phyloP scores from a whole-genome alignment of 2,888 invertebrate species.

The Perdita meconis region DNA sequence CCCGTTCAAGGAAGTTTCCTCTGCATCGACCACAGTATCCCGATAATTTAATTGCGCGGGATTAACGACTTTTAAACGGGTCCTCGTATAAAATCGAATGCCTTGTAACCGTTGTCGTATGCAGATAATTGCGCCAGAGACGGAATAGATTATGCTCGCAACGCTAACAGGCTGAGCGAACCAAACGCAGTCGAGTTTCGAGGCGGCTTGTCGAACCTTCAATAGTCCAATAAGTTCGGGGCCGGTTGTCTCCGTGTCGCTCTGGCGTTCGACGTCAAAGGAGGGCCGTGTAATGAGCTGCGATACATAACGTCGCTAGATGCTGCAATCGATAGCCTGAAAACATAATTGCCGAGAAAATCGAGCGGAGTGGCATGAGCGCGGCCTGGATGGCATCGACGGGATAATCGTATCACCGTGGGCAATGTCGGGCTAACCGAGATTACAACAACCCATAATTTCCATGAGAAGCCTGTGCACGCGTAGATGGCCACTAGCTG shows the following conservation, averaged over 20 bases:
- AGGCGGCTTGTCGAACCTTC: conserved; percentile 12
- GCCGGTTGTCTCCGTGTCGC: neutral
- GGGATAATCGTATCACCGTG: conserved; percentile 59
- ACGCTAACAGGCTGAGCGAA: neutral
- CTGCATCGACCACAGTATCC: neutral
- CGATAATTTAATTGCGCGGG: conserved; percentile 28
- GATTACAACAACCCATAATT: conserved; percentile 63
- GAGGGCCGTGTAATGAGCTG: conserved; percentile 15
- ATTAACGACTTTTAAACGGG: conserved; percentile 20
- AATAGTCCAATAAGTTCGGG: conserved; percentile 5
- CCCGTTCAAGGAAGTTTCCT: neutral
- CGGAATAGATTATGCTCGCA: conserved; percentile 9
- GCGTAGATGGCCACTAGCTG: conserved; percentile 1
- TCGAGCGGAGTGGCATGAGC: conserved; percentile 23
- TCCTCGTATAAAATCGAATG: neutral
- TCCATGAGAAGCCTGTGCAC: conserved; percentile 18
- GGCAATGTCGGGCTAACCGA: conserved; percentile 51
- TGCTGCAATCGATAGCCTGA: conserved; percentile 30
- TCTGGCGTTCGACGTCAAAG: neutral
- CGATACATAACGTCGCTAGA: conserved; percentile 19
- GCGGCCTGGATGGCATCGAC: conserved; percentile 35
- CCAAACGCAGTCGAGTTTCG: neutral
- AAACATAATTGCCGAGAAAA: conserved; percentile 55
- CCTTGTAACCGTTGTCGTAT: conserved; percentile 19
- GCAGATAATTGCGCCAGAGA: conserved; percentile 26